Percentiles rank a stretch among this genome's conserved stretches.
phyloP scores from a whole-genome alignment of 2,113 vertebrate genomes.

The Thermophis baileyi region DNA sequence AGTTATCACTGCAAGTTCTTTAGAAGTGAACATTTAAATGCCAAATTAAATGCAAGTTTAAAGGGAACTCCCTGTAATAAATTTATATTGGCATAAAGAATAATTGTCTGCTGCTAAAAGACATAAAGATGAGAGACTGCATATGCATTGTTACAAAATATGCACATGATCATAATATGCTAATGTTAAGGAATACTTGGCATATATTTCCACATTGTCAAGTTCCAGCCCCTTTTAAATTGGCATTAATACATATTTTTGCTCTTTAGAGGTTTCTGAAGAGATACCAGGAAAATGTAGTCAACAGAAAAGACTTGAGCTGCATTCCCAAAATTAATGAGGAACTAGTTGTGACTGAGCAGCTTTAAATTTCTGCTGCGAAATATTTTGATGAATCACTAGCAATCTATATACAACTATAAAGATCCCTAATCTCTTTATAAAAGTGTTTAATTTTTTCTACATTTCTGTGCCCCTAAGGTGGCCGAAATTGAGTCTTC shows the following conservation, averaged over 20 bases:
- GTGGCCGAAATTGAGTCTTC: neutral
- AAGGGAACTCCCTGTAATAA: constrained; percentile 41
- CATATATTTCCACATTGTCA: constrained; percentile 17
- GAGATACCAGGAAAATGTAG: neutral
- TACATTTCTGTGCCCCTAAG: neutral
- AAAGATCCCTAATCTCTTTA: neutral
- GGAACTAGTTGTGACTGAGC: rapidly evolving
- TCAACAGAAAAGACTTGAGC: neutral
- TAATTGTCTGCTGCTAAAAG: constrained; percentile 24
- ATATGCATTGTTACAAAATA: constrained; percentile 2
- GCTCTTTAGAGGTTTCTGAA: neutral
- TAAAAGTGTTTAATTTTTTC: neutral
- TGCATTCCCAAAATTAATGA: neutral
- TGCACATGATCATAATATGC: neutral
- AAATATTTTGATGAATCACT: neutral
- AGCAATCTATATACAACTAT: neutral
- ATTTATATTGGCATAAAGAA: neutral
- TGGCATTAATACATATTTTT: neutral
- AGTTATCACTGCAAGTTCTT: neutral
- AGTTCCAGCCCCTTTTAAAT: neutral
- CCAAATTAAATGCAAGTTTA: neutral
- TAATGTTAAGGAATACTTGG: neutral
- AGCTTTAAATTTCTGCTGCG: neutral
- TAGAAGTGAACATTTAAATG: neutral
- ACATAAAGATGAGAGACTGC: constrained; percentile 14